Percentiles rank a stretch among this genome's conserved stretches.
Evolutionary conservation across 2,797 vertebrate species (phyloP).

Genomic region (Lates japonicus): DNA sequence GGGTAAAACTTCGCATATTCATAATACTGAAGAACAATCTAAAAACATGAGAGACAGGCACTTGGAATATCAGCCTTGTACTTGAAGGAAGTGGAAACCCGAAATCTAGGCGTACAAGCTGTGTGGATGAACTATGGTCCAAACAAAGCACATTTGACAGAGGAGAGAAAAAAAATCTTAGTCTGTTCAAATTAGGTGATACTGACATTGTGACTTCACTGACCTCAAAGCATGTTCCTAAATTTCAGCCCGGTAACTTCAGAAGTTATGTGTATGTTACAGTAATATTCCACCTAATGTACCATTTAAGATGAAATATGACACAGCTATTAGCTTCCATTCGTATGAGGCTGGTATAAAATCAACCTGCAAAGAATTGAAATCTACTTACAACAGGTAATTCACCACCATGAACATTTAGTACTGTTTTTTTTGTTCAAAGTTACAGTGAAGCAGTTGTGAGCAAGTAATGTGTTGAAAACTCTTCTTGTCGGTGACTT

Average conservation of each 20-base stretch:
- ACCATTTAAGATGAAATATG: too few relatives aligned
- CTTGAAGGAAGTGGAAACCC: conserved; percentile 33
- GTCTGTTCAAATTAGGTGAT: not conserved
- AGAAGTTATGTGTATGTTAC: not conserved
- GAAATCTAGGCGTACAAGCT: conserved; percentile 54
- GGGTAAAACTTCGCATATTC: conserved; percentile 49
- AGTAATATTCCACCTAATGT: too few relatives aligned
- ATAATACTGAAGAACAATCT: conserved; percentile 47
- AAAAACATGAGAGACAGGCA: conserved; percentile 54
- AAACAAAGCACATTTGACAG: conserved; percentile 44
- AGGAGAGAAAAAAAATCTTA: not conserved
- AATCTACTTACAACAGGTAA: not conserved
- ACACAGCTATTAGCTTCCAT: not conserved
- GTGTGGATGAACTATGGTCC: conserved; percentile 42
- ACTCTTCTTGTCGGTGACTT: not conserved
- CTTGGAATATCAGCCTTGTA: conserved; percentile 57
- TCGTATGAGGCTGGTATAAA: not conserved
- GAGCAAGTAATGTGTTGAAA: not conserved
- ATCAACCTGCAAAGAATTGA: not conserved
- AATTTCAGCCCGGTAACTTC: not conserved
- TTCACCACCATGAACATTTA: not conserved
- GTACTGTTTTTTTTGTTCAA: not conserved
- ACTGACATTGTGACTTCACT: not conserved
- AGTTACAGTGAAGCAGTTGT: conserved; percentile 7
- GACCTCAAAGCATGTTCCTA: not conserved